Conservation (phyloP, 2,113 vertebrate species). For the Dinomys branickii region DNA sequence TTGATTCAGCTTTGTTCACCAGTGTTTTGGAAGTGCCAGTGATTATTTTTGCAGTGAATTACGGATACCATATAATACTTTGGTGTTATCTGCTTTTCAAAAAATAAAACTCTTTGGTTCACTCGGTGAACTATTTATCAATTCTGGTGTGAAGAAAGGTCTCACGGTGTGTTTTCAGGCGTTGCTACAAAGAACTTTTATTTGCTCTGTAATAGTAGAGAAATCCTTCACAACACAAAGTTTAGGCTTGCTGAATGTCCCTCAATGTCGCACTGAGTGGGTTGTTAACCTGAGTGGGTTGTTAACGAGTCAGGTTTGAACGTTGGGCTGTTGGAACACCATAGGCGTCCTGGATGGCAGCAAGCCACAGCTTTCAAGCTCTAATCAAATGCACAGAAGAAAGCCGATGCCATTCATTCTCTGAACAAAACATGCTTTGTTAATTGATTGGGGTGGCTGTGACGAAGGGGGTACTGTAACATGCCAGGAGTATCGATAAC, state of each 20-base stretch:
- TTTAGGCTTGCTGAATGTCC: not conserved
- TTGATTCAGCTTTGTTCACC: not conserved
- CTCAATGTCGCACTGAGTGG: not conserved
- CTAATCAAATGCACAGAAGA: conserved; percentile 63
- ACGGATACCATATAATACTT: conserved; percentile 12
- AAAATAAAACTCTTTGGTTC: conserved; percentile 69
- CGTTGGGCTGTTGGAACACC: not conserved
- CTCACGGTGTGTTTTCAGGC: conserved; percentile 52
- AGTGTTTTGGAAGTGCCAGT: conserved; percentile 8
- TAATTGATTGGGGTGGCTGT: not conserved
- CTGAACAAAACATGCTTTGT: conserved; percentile 70
- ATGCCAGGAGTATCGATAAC: not conserved
- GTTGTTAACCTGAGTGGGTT: not conserved
- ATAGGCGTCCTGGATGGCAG: not conserved
- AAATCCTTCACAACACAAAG: not conserved
- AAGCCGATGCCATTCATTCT: conserved; percentile 51
- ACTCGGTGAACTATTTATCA: conserved; percentile 51
- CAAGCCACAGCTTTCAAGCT: conserved; percentile 45
- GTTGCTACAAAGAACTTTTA: conserved; percentile 40
- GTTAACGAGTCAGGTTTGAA: not conserved
- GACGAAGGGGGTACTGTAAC: not conserved
- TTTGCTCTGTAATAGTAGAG: not conserved
- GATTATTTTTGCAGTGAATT: conserved; percentile 57
- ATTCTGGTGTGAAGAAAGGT: conserved; percentile 37
- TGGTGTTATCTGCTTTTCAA: conserved; percentile 66